phyloP scores from a whole-genome alignment of 1,140 invertebrate species.

The Euura lappo region DNA sequence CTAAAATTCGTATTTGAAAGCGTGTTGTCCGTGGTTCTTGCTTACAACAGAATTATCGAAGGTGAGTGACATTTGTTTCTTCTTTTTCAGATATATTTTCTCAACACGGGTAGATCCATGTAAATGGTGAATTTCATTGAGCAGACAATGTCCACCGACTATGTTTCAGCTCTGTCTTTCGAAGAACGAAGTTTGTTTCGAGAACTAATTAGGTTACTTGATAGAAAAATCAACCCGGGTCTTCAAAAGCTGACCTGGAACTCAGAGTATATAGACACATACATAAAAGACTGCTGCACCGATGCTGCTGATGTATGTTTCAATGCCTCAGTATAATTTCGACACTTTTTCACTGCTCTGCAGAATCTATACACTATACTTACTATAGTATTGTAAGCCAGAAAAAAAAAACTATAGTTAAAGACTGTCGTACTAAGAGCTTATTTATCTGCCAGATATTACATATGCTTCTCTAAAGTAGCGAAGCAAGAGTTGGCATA shows the following conservation, averaged over 20 bases:
- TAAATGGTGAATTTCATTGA: background rate
- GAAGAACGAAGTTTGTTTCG: constrained; percentile 65
- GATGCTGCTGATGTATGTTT: constrained; percentile 69
- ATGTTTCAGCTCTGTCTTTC: constrained; percentile 55
- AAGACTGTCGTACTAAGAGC: too few species aligned
- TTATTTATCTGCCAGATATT: too few species aligned
- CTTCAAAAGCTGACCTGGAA: constrained; percentile 80
- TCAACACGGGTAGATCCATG: background rate
- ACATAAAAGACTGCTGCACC: constrained; percentile 76
- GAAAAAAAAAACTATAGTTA: too few species aligned
- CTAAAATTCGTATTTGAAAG: constrained; percentile 75
- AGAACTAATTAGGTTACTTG: constrained; percentile 64
- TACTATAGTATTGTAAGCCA: too few species aligned
- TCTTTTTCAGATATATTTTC: constrained; percentile 13
- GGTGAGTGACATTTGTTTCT: constrained; percentile 32
- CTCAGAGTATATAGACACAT: constrained; percentile 74
- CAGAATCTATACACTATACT: too few species aligned
- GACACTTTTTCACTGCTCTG: constrained; percentile 7
- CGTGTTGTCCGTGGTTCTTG: constrained; percentile 74
- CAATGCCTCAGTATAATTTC: constrained; percentile 18
- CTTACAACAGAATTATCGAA: constrained; percentile 81
- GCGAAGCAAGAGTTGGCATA: too few species aligned
- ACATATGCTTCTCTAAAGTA: too few species aligned
- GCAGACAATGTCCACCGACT: constrained; percentile 13
- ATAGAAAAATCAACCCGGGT: constrained; percentile 83